Evolutionary conservation across 2,797 vertebrate species (phyloP), one percentile per base, ranked within the genome.

Genomic region (Hemibagrus guttatus): DNA sequence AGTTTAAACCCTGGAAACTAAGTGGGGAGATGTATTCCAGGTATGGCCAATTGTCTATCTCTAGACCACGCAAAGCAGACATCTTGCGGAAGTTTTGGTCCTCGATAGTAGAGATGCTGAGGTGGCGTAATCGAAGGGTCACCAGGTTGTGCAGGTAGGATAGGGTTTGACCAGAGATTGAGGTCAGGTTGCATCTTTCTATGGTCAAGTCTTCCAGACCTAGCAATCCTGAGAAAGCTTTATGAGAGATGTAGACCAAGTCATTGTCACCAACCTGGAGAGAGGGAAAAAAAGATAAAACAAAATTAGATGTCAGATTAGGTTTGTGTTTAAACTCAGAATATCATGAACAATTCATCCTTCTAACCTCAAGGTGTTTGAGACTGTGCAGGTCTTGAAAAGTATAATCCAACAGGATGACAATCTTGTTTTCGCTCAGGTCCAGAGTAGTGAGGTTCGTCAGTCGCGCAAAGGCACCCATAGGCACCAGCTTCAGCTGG

Each of bases 361-460:
- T 78, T 35, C 96, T 95, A 46, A 99, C 97, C 90, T 99, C 97
- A 83, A 99, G 93, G 84, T 94, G 94, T 90, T 96, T 97, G n/a
- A 99, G 95, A 91, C 94, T 97, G 85, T 89, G 93, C 90, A 99
- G 94, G 90, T 98, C 98, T 92, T 97, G 97, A 93, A 99, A 99
- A 88, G 96, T 96, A 94, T 96, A 97, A 93, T 99, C 98, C 87
- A 99, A 86, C 87, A 99, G 95, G 91, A 99, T 97, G 84, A 99
- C 98, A 31, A 99, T 96, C 91, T 97, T 97, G 94, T 99, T 99
- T 93, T 99, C 97, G 0, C 98, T 99, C 90, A 99, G 95, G 92
- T 99, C 98, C 90, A 99, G 92, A 72, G 97, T 95, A 46, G 97
- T 99, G 88, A 99, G 96, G 92, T 98, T 99, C 83, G 95, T 94